These are phyloP conservation scores for Gymnoscopelus microlampas DNA, from an alignment of 2,797 vertebrate species.

Conservation along the genomic window DNA sequence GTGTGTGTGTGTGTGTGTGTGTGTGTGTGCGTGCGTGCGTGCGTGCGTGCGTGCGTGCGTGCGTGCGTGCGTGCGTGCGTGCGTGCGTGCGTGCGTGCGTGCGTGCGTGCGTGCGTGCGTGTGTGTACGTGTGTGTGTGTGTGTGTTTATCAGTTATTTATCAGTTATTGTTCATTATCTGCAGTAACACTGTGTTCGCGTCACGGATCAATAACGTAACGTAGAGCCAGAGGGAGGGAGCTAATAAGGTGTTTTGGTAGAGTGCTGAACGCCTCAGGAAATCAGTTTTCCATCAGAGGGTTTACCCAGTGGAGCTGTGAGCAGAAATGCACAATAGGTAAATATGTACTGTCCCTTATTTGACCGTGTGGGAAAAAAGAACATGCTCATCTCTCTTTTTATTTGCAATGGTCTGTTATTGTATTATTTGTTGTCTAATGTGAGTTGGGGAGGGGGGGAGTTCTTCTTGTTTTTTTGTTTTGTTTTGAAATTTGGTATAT, in stretches of 20 bases:
- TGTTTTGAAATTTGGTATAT: constrained; percentile 30
- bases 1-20: constrained; percentile 51
- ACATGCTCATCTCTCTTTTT: constrained; percentile 23
- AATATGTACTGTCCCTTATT: constrained; percentile 12
- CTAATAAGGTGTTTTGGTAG: background rate
- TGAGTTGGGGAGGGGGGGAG: background rate
- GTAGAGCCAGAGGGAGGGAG: background rate
- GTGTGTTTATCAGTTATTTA: constrained; percentile 36
- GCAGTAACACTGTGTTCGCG: constrained; percentile 21
- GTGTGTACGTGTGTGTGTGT: background rate
- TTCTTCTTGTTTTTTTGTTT: background rate
- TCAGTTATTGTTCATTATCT: constrained; percentile 46
- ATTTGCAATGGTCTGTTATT: constrained; percentile 31
- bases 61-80: background rate
- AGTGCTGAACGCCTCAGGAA: background rate
- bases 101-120: too few relatives aligned
- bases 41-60: background rate
- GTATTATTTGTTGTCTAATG: constrained; percentile 36
- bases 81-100: too few relatives aligned
- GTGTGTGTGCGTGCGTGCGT: constrained; percentile 42
- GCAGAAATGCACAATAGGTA: background rate
- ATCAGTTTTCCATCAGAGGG: background rate
- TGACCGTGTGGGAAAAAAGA: constrained; percentile 21
- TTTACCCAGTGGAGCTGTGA: constrained; percentile 2
- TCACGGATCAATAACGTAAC: background rate